Base-by-base conservation (phyloP, 2,888 invertebrate genomes). In the Synanthedon tipuliformis region DNA sequence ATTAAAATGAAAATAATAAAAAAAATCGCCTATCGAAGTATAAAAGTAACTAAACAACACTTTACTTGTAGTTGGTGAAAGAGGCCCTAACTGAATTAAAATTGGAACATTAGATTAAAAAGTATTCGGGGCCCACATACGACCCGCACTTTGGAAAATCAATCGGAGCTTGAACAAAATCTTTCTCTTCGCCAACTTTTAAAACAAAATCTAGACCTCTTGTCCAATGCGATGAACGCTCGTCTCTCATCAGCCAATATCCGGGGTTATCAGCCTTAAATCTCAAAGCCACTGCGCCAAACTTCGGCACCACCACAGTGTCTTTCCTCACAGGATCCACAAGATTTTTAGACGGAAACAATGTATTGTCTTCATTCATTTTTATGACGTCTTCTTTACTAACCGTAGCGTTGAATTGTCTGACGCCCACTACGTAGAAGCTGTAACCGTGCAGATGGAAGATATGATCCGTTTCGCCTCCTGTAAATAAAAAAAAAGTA, bases 221-320 rank as follows among this genome's bases (percentile, higher is more conserved):
- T 0, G 93, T 92, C 90, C 93, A 92, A 60, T 93, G 92, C 16
- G 89, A 88, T 1, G 93, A 90, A 52, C 92, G 88, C 70, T 94
- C 94, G 61, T 94, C 94, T 61, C 94, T 90, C 72, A 95, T 88
- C 76, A 95, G 89, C 95, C 95, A 95, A 63, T 91, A 93, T 12
- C 94, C 94, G 64, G 94, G 93, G 79, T 94, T 94, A 61, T 91
- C 89, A 10, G 94, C 94, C 61, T 90, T 88, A 66, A 95, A 94
- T 55, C 94, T 86, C 41, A 94, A 68, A 2, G 91, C 91, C 0
- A 92, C 92, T 0, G 89, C 91, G 0, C 94, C 92, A 55, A 90
- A 90, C 67, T 89, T 91, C 0, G 94, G 93, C 34, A 95, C 89
- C 1, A 91, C 88, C 53, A 94, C 88, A 0, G 94, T 94, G 66